These are phyloP conservation scores for Yoshiicerus persimilis DNA, from an alignment of 1,140 invertebrate species.

Conservation along the genomic window DNA sequence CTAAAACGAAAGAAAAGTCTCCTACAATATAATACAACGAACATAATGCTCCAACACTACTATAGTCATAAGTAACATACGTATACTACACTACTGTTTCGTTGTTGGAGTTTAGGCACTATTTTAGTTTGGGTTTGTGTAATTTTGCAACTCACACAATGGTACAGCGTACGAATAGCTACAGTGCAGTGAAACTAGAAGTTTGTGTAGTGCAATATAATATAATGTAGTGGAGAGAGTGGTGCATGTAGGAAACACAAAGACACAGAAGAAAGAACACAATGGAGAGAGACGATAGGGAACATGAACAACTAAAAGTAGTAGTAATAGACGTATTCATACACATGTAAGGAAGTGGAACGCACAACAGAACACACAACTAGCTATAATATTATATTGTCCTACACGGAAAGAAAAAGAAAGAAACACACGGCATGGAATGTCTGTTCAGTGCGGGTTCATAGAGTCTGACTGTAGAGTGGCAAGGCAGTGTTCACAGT, in stretches of 20 bases:
- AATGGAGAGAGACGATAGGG: background rate
- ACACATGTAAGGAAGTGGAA: background rate
- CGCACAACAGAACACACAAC: background rate
- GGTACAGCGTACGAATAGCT: too few relatives aligned
- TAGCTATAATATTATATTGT: background rate
- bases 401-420: background rate
- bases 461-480: background rate
- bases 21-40: background rate
- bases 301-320: background rate
- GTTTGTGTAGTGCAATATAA: background rate
- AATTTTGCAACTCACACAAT: background rate
- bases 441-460: background rate
- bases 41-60: too few relatives aligned
- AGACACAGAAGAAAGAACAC: too few relatives aligned
- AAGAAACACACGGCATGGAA: background rate
- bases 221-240: too few relatives aligned
- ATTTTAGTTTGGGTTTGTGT: background rate
- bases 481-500: too few relatives aligned
- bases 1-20: background rate
- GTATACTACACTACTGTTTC: too few relatives aligned
- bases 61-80: too few relatives aligned
- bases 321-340: background rate
- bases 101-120: background rate
- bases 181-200: background rate
- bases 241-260: too few relatives aligned